Base-by-base conservation (phyloP, 2,797 vertebrate species). In the Eptatretus atami region DNA sequence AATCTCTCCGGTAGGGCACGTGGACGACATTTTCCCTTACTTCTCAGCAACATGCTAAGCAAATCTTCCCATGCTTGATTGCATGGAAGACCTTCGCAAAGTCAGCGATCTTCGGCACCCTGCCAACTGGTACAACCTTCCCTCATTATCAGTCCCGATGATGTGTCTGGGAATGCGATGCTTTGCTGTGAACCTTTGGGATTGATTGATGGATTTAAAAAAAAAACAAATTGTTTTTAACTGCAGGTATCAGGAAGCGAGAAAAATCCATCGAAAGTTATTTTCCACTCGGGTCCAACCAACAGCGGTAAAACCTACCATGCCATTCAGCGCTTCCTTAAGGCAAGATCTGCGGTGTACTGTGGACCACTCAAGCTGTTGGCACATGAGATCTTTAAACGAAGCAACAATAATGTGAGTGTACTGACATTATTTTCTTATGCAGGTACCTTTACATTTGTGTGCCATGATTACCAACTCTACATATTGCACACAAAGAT, bases 241-340 rank as follows among this genome's bases (percentile, higher is more conserved):
- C 2, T 67, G 19, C 73, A 96, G 92, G 92, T 98, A 96, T 72
- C 81, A 85, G 2, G 92, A 96, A 54, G 84, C 92, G 68, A 81
- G 90, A 69, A 80, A 83, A 69, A 79, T 87, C 69, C 81, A 79
- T 65, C 80, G 90, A 69, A 98, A 87, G 70, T 98, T 63, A 69
- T 96, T 70, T 96, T 98, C 69, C 90, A 95, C 61, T 78, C 92
- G 1, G 92, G 92, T 25, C 92, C 92, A 64, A 98, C 92, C 15
- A 96, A 98, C 74, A 98, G 92, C 70, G 92, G 92, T 10, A 98
- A 98, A 75, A 98, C 92, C 9, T 82, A 94, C 54, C 84, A 95
- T 5, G 92, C 92, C 55, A 95, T 98, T 69, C 84, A 95, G 75
- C 82, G 80, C 72, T 95, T 80, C 74, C 71, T 96, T 66, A 71